A percentile compares a stretch with the other conserved stretches of the same genome.
Conservation (phyloP, 1,140 invertebrate genomes). For the Plectrocnemia conspersa region DNA sequence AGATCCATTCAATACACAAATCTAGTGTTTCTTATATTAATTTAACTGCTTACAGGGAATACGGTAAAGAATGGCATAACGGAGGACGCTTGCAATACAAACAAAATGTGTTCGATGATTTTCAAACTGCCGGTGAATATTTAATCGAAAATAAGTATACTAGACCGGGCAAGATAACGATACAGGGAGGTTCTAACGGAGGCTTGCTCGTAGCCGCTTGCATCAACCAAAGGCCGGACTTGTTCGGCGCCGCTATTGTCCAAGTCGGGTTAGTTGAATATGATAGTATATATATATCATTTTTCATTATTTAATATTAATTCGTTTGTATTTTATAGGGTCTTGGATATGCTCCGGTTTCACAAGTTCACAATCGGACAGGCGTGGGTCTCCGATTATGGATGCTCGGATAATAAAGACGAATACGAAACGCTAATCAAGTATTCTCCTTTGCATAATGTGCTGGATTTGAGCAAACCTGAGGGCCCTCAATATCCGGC, state of each 20-base stretch:
- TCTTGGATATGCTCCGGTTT: slow-evolving; percentile 95
- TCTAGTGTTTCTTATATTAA: slow-evolving; percentile 6
- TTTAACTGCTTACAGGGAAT: slow-evolving; percentile 62
- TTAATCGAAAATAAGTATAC: slow-evolving; percentile 83
- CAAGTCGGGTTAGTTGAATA: slow-evolving; percentile 76
- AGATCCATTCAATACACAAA: background rate
- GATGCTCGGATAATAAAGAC: slow-evolving; percentile 80
- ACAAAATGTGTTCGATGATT: slow-evolving; percentile 98
- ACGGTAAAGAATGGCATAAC: slow-evolving; percentile 97
- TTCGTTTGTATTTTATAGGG: slow-evolving; percentile 56
- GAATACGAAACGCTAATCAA: slow-evolving; percentile 87
- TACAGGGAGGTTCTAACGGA: slow-evolving; percentile 95
- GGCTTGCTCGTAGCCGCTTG: slow-evolving; percentile 90
- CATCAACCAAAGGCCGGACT: slow-evolving; percentile 90
- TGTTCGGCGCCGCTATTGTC: slow-evolving; percentile 86
- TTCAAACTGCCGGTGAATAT: slow-evolving; percentile 71
- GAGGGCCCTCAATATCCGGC: slow-evolving; percentile 75
- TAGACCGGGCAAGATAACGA: slow-evolving; percentile 66
- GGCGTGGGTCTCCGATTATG: slow-evolving; percentile 96
- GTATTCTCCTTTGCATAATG: slow-evolving; percentile 95
- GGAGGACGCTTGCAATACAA: slow-evolving; percentile 86
- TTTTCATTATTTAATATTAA: slow-evolving; percentile 18
- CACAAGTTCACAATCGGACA: slow-evolving; percentile 98
- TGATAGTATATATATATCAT: slow-evolving; percentile 11
- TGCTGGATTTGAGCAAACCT: slow-evolving; percentile 45